phyloP scores from a whole-genome alignment of 2,113 vertebrate genomes.

The Oncorhynchus kisutch region DNA sequence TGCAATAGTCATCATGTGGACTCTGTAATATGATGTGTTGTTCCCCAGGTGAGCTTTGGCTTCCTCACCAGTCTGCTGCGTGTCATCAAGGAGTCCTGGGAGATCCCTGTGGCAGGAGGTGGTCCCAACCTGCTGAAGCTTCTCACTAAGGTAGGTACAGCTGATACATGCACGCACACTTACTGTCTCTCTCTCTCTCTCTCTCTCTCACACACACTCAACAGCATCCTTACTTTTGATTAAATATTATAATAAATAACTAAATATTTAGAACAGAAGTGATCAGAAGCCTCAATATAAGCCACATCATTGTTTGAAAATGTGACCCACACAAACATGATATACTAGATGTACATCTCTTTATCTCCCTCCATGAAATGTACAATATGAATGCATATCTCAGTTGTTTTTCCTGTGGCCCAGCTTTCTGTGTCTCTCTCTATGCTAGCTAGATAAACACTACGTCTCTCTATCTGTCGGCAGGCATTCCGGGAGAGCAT shows the following conservation, averaged over 20 bases:
- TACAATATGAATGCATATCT: not conserved
- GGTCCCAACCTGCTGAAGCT: conserved; percentile 72
- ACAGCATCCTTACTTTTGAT: too few species aligned
- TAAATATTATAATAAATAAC: too few species aligned
- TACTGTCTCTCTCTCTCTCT: too few species aligned
- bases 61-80: conserved; percentile 81
- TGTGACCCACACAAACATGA: too few species aligned
- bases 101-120: conserved; percentile 45
- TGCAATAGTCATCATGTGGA: too few species aligned
- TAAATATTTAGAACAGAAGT: too few species aligned
- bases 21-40: conserved; percentile 23
- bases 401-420: not conserved
- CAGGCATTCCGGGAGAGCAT: conserved; percentile 82
- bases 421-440: not conserved
- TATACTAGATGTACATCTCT: too few species aligned
- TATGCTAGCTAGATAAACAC: not conserved
- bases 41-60: conserved; percentile 79
- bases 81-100: conserved; percentile 71
- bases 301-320: too few species aligned
- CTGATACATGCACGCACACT: not conserved
- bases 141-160: conserved; percentile 61
- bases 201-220: too few species aligned
- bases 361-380: too few species aligned
- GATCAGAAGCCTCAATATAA: too few species aligned
- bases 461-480: conserved; percentile 40